Evolutionary conservation across 2,797 vertebrate species (phyloP), one percentile per base, ranked within the genome.

Genomic region (Melanogrammus aeglefinus): DNA sequence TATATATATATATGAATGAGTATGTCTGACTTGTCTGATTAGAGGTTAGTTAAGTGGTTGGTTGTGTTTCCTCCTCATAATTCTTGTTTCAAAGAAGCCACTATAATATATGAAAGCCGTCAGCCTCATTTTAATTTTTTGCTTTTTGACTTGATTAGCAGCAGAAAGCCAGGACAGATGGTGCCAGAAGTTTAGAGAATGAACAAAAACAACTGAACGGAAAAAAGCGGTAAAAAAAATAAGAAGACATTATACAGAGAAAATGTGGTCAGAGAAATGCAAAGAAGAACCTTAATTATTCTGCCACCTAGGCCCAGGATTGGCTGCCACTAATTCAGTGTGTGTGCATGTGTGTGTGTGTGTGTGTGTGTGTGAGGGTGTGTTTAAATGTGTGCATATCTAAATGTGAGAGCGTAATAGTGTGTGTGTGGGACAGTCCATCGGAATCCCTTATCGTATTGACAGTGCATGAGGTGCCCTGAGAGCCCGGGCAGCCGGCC

Each of bases 391-490:
- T 35, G 70, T 72, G 70, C 4, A 14, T 72, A 14, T 35, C 13
- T 72, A 6, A 7, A 6, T 72, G 31, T 72, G n/a, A n/a, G n/a
- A n/a, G n/a, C 14, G 36, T 27, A 31, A 16, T 16, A 1, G 71
- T 0, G 70, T 72, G 31, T 73, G 35, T 73, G 6, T 82, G 83
- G 88, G 85, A 79, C 83, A 74, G 29, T 88, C 86, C 90, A 89
- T 93, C 90, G 87, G 83, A 71, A 84, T 81, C 87, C 90, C 89
- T 91, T 89, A 91, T 93, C 88, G 86, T 82, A 88, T 82, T 91
- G 88, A 89, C 79, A 90, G 88, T 90, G 82, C 79, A 51, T 81
- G 87, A 57, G 84, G 79, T 80, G 77, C 78, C 83, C 81, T 77
- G 79, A 88, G 86, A 86, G 86, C 10, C 80, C 47, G 66, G 38